These are phyloP conservation scores for Leptatherina wallacei DNA, from an alignment of 2,797 vertebrate genomes.

Conservation along the genomic window DNA sequence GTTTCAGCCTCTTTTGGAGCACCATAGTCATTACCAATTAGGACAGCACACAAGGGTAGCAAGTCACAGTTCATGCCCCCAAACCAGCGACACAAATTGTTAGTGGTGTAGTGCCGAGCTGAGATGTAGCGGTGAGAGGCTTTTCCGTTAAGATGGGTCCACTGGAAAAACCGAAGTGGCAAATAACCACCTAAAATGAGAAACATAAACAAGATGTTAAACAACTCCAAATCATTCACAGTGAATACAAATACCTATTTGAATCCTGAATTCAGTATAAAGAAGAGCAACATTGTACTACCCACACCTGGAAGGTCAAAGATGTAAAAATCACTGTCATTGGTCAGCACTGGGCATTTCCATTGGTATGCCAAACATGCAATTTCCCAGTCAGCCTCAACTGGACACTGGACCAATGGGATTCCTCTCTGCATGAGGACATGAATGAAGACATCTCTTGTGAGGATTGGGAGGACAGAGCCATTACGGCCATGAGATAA, in stretches of 20 bases:
- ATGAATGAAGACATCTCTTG: conserved; percentile 88
- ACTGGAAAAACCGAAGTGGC: conserved; percentile 88
- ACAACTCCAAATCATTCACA: background rate
- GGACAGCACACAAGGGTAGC: conserved; percentile 90
- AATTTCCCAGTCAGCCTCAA: conserved; percentile 93
- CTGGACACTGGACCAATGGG: conserved; percentile 89
- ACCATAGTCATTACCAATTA: conserved; percentile 91
- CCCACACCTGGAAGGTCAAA: conserved; percentile 88
- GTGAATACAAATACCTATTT: background rate
- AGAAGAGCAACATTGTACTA: background rate
- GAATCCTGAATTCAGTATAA: background rate
- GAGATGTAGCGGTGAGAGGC: conserved; percentile 82
- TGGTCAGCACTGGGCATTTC: conserved; percentile 91
- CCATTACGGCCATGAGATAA: conserved; percentile 82
- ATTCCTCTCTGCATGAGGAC: conserved; percentile 83
- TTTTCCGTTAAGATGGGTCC: conserved; percentile 81
- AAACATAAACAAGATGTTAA: conserved; percentile 18
- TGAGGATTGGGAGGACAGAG: conserved; percentile 86
- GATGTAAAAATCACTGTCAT: conserved; percentile 95
- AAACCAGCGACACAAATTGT: conserved; percentile 86
- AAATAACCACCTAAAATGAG: conserved; percentile 86
- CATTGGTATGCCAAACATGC: conserved; percentile 91
- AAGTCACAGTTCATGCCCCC: conserved; percentile 81
- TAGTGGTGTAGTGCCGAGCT: conserved; percentile 82
- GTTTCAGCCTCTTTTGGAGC: conserved; percentile 75